These are phyloP conservation scores for Lordiphosa collinella DNA, from an alignment of 1,140 invertebrate species.

Conservation along the genomic window DNA sequence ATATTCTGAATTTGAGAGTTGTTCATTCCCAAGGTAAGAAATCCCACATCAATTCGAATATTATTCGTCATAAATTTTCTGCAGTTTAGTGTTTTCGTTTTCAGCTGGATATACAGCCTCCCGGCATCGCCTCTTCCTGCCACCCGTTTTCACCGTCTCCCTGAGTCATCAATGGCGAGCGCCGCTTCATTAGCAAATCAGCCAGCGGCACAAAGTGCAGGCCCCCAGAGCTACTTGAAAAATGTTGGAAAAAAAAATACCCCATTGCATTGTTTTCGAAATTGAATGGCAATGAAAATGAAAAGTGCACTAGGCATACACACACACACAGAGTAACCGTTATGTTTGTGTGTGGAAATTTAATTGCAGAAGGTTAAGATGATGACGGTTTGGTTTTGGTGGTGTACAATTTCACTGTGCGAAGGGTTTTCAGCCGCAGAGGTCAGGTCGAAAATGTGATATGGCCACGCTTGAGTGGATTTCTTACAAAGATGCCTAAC, in stretches of 20 bases:
- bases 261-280: conserved; percentile 61
- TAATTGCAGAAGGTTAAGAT: conserved; percentile 63
- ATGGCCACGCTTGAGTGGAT: conserved; percentile 46
- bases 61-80: too few relatives aligned
- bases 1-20: too few relatives aligned
- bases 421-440: conserved; percentile 23
- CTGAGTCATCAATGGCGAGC: conserved; percentile 25
- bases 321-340: conserved; percentile 12
- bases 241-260: conserved; percentile 41
- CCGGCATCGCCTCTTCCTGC: neutral
- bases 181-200: conserved; percentile 45
- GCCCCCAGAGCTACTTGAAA: conserved; percentile 16
- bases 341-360: conserved; percentile 43
- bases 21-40: too few relatives aligned
- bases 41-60: too few relatives aligned
- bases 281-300: conserved; percentile 72
- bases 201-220: conserved; percentile 10
- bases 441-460: conserved; percentile 57
- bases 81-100: too few relatives aligned
- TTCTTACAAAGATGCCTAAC: conserved; percentile 19
- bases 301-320: conserved; percentile 45
- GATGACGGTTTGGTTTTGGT: neutral
- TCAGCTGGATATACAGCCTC: neutral
- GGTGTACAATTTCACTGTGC: conserved; percentile 49
- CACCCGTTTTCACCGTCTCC: neutral